Percentiles rank a stretch among this genome's conserved stretches.
phyloP scores from a whole-genome alignment of 2,797 vertebrate species.

The Myotis daubentonii region DNA sequence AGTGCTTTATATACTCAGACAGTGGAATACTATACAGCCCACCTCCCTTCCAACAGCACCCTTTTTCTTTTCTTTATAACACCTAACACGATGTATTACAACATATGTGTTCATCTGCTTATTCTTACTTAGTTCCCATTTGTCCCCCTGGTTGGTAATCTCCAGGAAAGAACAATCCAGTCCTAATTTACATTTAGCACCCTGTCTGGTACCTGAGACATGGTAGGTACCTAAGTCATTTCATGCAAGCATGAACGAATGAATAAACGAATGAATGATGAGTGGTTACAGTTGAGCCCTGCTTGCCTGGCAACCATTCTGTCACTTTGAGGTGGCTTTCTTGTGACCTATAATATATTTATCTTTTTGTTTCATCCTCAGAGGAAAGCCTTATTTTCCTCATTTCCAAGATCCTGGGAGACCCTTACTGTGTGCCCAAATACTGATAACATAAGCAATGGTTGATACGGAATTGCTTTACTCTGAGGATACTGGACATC shows the following conservation, averaged over 20 bases:
- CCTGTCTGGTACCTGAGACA: neutral
- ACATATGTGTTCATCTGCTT: neutral
- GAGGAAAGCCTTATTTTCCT: constrained; percentile 12
- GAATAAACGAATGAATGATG: neutral
- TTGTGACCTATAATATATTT: neutral
- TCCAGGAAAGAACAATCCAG: neutral
- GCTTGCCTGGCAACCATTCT: neutral
- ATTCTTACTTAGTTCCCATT: neutral
- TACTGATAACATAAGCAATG: neutral
- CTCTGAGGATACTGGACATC: neutral
- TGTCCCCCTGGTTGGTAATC: neutral
- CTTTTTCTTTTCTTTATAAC: neutral
- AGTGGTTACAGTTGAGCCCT: neutral
- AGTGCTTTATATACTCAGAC: neutral
- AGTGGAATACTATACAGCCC: neutral
- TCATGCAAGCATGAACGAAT: neutral
- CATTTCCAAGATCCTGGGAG: neutral
- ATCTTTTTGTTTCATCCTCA: constrained; percentile 46
- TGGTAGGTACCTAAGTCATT: neutral
- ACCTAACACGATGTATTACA: neutral
- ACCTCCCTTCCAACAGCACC: neutral
- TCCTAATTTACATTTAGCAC: neutral
- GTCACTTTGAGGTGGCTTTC: neutral
- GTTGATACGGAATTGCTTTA: neutral
- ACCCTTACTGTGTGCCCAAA: neutral